phyloP scores from a whole-genome alignment of 2,888 invertebrate species.

The Drosophila sordidula region DNA sequence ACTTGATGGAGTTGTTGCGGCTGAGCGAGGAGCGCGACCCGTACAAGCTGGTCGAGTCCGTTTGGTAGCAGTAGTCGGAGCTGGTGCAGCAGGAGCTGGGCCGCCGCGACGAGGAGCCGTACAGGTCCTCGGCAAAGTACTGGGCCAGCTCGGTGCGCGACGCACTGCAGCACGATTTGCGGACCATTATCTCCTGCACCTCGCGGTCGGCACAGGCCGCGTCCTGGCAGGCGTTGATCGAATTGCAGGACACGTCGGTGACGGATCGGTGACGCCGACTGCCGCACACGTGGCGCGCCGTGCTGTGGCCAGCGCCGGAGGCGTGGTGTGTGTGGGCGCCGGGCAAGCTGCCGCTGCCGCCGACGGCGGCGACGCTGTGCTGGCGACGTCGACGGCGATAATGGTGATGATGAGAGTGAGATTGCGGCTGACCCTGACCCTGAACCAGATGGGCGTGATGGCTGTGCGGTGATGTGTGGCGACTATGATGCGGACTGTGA shows the following conservation, averaged over 20 bases:
- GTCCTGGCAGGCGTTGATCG: slow-evolving; percentile 82
- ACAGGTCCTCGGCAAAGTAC: slow-evolving; percentile 84
- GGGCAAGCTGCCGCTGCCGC: slow-evolving; percentile 75
- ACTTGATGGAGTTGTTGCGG: slow-evolving; percentile 84
- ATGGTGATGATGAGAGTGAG: slow-evolving; percentile 73
- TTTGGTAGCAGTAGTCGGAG: slow-evolving; percentile 85
- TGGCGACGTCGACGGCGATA: slow-evolving; percentile 63
- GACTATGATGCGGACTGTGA: slow-evolving; percentile 75
- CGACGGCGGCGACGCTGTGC: slow-evolving; percentile 61
- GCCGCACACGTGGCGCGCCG: slow-evolving; percentile 66
- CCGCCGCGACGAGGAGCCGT: slow-evolving; percentile 82
- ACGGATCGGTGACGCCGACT: slow-evolving; percentile 83
- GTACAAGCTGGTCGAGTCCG: slow-evolving; percentile 84
- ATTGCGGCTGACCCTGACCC: slow-evolving; percentile 58
- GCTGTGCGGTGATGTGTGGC: slow-evolving; percentile 81
- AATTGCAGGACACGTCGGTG: slow-evolving; percentile 83
- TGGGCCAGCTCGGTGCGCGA: slow-evolving; percentile 84
- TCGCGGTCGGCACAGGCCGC: slow-evolving; percentile 82
- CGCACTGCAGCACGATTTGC: slow-evolving; percentile 80
- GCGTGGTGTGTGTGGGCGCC: slow-evolving; percentile 68
- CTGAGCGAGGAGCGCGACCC: slow-evolving; percentile 84
- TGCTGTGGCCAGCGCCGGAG: slow-evolving; percentile 30
- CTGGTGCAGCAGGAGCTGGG: slow-evolving; percentile 85
- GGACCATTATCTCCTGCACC: slow-evolving; percentile 84
- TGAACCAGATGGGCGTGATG: slow-evolving; percentile 68